phyloP scores from a whole-genome alignment of 2,797 vertebrate genomes.

The Etheostoma nigrum region DNA sequence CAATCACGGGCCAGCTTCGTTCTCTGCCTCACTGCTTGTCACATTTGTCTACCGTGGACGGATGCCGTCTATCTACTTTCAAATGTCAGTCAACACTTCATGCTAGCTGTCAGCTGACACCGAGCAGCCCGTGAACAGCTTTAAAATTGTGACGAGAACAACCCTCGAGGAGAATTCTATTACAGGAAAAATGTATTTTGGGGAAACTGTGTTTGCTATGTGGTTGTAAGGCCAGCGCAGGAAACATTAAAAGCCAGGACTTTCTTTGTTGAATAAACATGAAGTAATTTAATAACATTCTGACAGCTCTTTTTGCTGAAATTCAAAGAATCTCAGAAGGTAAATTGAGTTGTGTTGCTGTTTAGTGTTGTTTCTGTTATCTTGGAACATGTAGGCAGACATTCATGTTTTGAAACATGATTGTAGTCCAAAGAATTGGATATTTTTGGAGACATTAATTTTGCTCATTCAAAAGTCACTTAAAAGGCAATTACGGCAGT shows the following conservation, averaged over 20 bases:
- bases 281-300: slow-evolving; percentile 45
- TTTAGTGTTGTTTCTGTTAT: slow-evolving; percentile 47
- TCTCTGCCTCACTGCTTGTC: slow-evolving; percentile 76
- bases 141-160: slow-evolving; percentile 51
- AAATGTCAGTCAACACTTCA: slow-evolving; percentile 71
- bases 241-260: slow-evolving; percentile 5
- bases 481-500: slow-evolving; percentile 20
- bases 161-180: slow-evolving; percentile 45
- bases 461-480: neutral
- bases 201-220: slow-evolving; percentile 35
- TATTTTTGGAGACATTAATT: slow-evolving; percentile 25
- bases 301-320: slow-evolving; percentile 38
- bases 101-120: slow-evolving; percentile 56
- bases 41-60: slow-evolving; percentile 72
- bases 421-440: neutral
- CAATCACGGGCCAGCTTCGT: slow-evolving; percentile 73
- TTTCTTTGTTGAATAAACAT: slow-evolving; percentile 40
- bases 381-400: slow-evolving; percentile 31
- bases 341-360: slow-evolving; percentile 26
- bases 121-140: slow-evolving; percentile 58
- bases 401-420: slow-evolving; percentile 6
- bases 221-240: slow-evolving; percentile 11
- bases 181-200: slow-evolving; percentile 39
- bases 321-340: slow-evolving; percentile 34
- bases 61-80: slow-evolving; percentile 68